Conservation (phyloP, 2,797 vertebrate species). For the Glossophaga mutica region DNA sequence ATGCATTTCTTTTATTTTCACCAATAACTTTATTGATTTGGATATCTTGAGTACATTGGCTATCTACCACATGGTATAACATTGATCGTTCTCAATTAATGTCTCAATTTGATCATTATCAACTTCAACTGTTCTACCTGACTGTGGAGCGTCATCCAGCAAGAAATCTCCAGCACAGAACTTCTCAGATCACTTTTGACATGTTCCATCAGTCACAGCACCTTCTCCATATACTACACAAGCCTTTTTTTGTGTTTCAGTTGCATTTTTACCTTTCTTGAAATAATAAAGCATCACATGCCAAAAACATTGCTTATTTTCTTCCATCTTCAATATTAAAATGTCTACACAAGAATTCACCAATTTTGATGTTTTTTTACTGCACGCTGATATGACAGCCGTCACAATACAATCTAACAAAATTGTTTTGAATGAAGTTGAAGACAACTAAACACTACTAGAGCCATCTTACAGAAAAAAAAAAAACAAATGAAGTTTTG, state of each 20-base stretch:
- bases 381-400: not conserved
- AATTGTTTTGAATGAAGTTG: not conserved
- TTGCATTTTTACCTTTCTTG: not conserved
- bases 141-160: not conserved
- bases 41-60: not conserved
- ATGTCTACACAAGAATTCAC: not conserved
- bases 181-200: not conserved
- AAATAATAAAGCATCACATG: not conserved
- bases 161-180: not conserved
- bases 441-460: not conserved
- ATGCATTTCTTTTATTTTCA: not conserved
- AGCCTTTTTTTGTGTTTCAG: not conserved
- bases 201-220: not conserved
- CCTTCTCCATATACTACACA: not conserved
- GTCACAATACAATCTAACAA: not conserved
- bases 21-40: not conserved
- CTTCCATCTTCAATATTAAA: not conserved
- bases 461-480: not conserved
- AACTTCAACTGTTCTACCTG: not conserved
- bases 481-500: not conserved
- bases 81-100: not conserved
- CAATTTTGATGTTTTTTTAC: not conserved
- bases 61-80: not conserved
- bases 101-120: not conserved
- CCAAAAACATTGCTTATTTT: not conserved